These are phyloP conservation scores for Arctocebus calabarensis DNA, from an alignment of 2,797 vertebrate species.

Conservation along the genomic window DNA sequence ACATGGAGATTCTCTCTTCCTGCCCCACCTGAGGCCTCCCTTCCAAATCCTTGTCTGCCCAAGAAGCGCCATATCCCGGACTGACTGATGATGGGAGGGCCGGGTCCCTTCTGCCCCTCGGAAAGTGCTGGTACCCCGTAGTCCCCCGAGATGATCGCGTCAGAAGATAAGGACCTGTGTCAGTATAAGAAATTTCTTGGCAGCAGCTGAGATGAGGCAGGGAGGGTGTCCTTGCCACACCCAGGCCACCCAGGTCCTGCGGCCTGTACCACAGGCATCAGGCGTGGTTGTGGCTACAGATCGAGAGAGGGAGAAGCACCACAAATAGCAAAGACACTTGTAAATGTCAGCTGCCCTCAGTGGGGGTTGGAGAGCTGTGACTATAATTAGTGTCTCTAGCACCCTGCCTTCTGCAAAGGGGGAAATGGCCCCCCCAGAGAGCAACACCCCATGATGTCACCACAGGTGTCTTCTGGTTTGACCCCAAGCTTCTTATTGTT, in stretches of 20 bases:
- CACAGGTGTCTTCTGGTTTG: constrained; percentile 67
- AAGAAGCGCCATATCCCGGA: neutral
- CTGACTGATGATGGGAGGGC: neutral
- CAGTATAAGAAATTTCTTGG: neutral
- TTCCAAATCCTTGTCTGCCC: neutral
- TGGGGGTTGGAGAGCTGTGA: neutral
- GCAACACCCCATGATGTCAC: neutral
- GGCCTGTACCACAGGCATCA: neutral
- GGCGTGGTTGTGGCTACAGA: neutral
- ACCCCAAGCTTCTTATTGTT: neutral
- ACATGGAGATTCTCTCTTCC: neutral
- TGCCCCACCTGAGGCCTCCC: neutral
- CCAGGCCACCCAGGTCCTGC: neutral
- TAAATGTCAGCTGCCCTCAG: neutral
- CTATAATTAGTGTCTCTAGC: constrained; percentile 76
- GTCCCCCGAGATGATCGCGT: neutral
- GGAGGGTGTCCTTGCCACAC: neutral
- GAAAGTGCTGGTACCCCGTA: neutral
- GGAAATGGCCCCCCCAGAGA: constrained; percentile 68
- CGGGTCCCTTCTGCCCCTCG: neutral
- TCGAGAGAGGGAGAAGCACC: neutral
- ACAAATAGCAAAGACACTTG: neutral
- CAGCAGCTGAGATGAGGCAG: no score
- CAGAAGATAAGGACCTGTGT: neutral
- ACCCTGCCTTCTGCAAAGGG: constrained; percentile 50